phyloP scores from a whole-genome alignment of 2,888 invertebrate genomes.

The Latheticus oryzae region DNA sequence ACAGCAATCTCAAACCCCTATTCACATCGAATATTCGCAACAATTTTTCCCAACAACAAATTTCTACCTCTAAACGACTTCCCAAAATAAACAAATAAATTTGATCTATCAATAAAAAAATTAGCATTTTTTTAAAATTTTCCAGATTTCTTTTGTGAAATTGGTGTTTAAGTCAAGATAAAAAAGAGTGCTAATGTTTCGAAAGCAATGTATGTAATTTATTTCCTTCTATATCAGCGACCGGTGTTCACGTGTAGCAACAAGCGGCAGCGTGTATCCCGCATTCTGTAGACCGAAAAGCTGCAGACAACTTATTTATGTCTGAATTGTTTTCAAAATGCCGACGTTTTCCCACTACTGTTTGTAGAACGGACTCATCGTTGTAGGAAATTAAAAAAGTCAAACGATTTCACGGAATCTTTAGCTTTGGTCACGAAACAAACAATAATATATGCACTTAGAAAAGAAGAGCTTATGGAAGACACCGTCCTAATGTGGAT shows the following conservation, averaged over 20 bases:
- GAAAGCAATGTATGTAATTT: constrained; percentile 52
- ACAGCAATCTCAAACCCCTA: constrained; percentile 37
- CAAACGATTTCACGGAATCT: constrained; percentile 64
- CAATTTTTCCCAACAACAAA: too few relatives aligned
- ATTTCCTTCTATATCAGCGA: constrained; percentile 59
- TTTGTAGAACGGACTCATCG: constrained; percentile 57
- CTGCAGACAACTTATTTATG: constrained; percentile 67
- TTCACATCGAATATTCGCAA: too few relatives aligned
- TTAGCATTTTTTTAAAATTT: constrained; percentile 4
- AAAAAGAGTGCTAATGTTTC: constrained; percentile 27
- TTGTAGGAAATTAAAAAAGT: constrained; percentile 61
- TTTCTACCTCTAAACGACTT: too few relatives aligned
- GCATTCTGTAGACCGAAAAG: constrained; percentile 63
- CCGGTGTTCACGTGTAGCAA: constrained; percentile 61
- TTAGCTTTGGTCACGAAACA: constrained; percentile 60
- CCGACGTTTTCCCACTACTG: constrained; percentile 65
- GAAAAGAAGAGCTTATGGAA: too few relatives aligned
- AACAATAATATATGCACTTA: constrained; percentile 2
- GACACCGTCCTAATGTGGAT: constrained; percentile 44
- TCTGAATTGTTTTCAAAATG: constrained; percentile 67
- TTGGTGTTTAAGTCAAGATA: neutral
- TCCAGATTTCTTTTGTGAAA: neutral
- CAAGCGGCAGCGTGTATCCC: constrained; percentile 63
- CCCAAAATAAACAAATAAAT: too few relatives aligned
- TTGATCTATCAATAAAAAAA: too few relatives aligned